A percentile compares a stretch with the other conserved stretches of the same genome.
phyloP scores from a whole-genome alignment of 2,888 invertebrate genomes.

The Xiphydria camelus region DNA sequence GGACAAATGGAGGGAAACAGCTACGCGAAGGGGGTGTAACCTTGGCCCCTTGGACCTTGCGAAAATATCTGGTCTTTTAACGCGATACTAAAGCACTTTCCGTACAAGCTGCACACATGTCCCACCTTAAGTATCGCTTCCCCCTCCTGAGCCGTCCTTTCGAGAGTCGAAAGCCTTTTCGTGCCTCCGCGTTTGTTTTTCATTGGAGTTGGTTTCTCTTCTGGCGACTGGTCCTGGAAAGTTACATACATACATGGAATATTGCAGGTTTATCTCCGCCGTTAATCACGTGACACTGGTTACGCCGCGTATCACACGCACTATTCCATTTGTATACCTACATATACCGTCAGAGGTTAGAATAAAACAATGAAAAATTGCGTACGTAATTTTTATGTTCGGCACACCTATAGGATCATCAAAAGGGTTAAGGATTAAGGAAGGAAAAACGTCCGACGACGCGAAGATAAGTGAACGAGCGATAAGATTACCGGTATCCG shows the following conservation, averaged over 20 bases:
- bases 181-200: slow-evolving; percentile 60
- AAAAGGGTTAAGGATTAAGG: too few relatives aligned
- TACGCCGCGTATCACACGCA: too few relatives aligned
- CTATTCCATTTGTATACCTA: too few relatives aligned
- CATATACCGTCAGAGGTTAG: too few relatives aligned
- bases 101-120: slow-evolving; percentile 3
- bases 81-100: too few relatives aligned
- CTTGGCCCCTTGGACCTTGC: slow-evolving; percentile 16
- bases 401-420: too few relatives aligned
- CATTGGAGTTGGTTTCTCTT: slow-evolving; percentile 47
- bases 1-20: slow-evolving; percentile 33
- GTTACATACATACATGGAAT: too few relatives aligned
- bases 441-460: too few relatives aligned
- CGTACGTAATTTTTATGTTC: too few relatives aligned
- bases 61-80: slow-evolving; percentile 12
- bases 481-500: slow-evolving; percentile 46
- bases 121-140: slow-evolving; percentile 61
- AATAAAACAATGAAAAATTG: too few relatives aligned
- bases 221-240: slow-evolving; percentile 47
- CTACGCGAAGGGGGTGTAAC: slow-evolving; percentile 20
- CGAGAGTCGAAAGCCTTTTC: slow-evolving; percentile 59
- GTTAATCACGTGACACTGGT: too few relatives aligned
- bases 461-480: slow-evolving; percentile 14
- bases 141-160: slow-evolving; percentile 60
- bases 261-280: too few relatives aligned